These are phyloP conservation scores for Tenthredo amoena DNA, from an alignment of 2,888 invertebrate genomes.

Conservation along the genomic window DNA sequence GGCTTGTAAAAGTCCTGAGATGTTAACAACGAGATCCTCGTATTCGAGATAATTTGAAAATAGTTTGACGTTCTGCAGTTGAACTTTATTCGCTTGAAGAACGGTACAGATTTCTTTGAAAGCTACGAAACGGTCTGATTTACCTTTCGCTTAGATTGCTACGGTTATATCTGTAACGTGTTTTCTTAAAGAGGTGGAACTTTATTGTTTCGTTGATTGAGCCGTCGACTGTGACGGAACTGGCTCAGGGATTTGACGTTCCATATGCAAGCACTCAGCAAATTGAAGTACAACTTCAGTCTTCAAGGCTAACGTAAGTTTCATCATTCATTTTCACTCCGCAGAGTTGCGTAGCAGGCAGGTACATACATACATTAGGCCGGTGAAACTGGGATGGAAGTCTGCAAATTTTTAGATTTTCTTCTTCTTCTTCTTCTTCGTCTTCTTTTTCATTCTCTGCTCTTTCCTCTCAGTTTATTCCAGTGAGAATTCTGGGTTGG, in stretches of 20 bases:
- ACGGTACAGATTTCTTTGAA: not conserved
- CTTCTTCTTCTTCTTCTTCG: not conserved
- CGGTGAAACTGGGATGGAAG: not conserved
- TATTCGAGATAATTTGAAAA: not conserved
- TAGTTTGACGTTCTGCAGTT: not conserved
- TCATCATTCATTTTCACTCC: slow-evolving; percentile 7
- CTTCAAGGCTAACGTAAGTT: not conserved
- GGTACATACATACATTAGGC: not conserved
- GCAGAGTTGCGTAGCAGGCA: not conserved
- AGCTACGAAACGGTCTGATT: not conserved
- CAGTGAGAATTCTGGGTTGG: slow-evolving; percentile 17
- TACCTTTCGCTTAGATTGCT: not conserved
- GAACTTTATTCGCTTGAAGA: not conserved
- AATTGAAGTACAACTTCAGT: not conserved
- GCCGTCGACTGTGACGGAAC: not conserved
- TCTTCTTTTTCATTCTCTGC: not conserved
- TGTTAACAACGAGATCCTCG: not conserved
- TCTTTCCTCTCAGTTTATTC: not conserved
- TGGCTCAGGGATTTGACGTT: slow-evolving; percentile 4
- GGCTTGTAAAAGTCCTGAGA: not conserved
- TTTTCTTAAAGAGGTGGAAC: not conserved
- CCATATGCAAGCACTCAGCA: slow-evolving; percentile 17
- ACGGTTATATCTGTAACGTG: not conserved
- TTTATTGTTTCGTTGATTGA: not conserved
- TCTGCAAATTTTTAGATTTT: not conserved